phyloP scores from a whole-genome alignment of 2,797 vertebrate genomes.

The Emydoidea blandingii region DNA sequence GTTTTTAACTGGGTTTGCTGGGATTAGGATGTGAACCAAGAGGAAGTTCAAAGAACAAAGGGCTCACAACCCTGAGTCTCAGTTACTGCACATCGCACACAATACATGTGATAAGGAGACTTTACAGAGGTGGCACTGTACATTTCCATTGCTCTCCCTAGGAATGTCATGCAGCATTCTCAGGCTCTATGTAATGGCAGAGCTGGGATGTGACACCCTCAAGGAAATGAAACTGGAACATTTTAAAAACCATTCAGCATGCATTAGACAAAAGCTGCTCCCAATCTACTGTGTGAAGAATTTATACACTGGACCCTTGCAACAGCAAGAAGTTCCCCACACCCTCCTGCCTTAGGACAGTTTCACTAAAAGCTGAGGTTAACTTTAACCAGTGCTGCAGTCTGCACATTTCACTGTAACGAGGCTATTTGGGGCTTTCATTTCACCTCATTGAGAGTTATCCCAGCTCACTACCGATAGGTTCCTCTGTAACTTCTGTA shows the following conservation, averaged over 20 bases:
- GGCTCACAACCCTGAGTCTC: not conserved
- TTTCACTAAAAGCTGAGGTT: not conserved
- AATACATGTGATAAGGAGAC: not conserved
- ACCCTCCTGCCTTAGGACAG: not conserved
- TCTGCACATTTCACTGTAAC: not conserved
- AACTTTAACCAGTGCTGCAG: conserved; percentile 29
- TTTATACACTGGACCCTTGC: conserved; percentile 27
- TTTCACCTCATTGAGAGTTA: not conserved
- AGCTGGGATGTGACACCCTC: not conserved
- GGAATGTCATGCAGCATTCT: not conserved
- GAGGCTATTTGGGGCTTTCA: not conserved
- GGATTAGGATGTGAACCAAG: not conserved
- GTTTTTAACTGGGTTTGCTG: not conserved
- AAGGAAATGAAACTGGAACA: conserved; percentile 47
- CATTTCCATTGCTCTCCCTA: not conserved
- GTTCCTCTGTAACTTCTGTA: not conserved
- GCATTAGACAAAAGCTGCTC: not conserved
- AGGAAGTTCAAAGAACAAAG: conserved; percentile 18
- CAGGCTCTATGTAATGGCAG: not conserved
- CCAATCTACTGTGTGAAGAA: not conserved
- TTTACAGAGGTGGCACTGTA: not conserved
- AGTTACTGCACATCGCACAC: accelerated
- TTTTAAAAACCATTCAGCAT: conserved; percentile 52
- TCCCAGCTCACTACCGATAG: not conserved
- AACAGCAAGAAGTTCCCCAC: conserved; percentile 43